Evolutionary conservation across 2,113 vertebrate genomes (phyloP), one percentile per base, ranked within the genome.

Genomic region (Henicopernis longicauda): DNA sequence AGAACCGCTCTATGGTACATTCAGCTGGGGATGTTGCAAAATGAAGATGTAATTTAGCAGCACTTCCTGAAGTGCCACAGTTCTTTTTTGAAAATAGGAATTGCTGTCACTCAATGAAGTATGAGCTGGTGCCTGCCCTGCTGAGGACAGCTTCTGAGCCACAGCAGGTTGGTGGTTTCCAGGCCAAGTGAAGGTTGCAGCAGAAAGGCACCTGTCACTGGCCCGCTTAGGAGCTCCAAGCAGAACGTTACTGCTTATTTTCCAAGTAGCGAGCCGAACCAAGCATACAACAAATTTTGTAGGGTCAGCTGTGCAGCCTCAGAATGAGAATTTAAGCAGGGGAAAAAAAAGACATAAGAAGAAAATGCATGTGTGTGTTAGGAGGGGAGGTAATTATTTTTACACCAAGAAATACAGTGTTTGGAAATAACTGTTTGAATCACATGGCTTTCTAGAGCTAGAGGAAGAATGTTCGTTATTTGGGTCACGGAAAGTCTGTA

Each of bases 311-410:
- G 44, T 52, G 16, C 18, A 55, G 25, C 31, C 38, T 71, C 65
- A 91, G 16, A 92, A 36, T 12, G 26, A 80, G 6, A 32, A 90
- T 82, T 83, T 85, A 90, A 92, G 55, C 62, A 17, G 6, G 22
- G 11, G 1, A 4, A 13, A 44, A 44, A n/a, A 76, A 66, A 11
- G 10, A 34, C 0, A 0, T 18, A 45, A 70, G 23, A 52, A 62
- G 9, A 74, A 34, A 73, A 65, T 31, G 12, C 10, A 3, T 29
- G 14, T 29, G 16, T 45, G 19, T 62, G 8, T 45, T 83, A 26
- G 23, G 18, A 62, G 32, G 18, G 9, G 10, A 89, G 38, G 25
- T 38, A 59, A 83, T 62, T 52, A 57, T 71, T 92, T 77, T 73
- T 45, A 82, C 6, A 5, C 6, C 13, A 84, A 84, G 52, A 83